Evolutionary conservation across 2,888 invertebrate species (phyloP), one percentile per base, ranked within the genome.

Genomic region (Megamerina dolium): DNA sequence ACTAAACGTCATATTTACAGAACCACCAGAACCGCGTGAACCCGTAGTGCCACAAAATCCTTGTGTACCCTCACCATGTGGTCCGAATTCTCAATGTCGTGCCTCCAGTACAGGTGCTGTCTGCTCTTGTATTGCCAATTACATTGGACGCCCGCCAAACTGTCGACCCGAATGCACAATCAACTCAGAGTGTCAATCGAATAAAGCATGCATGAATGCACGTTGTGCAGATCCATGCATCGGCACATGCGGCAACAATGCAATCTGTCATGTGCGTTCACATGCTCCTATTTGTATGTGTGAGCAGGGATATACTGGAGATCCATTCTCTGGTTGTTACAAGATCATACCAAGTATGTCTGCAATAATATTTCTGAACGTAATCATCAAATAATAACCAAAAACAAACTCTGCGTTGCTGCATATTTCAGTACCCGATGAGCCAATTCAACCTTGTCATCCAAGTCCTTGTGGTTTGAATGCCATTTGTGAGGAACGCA

Each of bases 381-480:
- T 41, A 38, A n/a, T n/a, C n/a, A n/a, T n/a, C n/a, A n/a, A n/a
- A n/a, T n/a, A n/a, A n/a, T n/a, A n/a, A n/a, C n/a, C n/a, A n/a
- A n/a, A n/a, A n/a, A n/a, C n/a, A n/a, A n/a, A n/a, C n/a, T n/a
- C n/a, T n/a, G n/a, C n/a, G n/a, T n/a, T n/a, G n/a, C n/a, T n/a
- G n/a, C n/a, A n/a, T n/a, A n/a, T 47, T 55, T 19, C 53, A 77
- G 77, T 68, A 57, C 69, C 73, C 18, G 60, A 72, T 42, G 76
- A 76, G 64, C 65, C 66, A 41, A 67, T 73, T 30, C 63, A 72
- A 53, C 80, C 80, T 26, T 83, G 83, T 60, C 73, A 74, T 52
- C 81, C 82, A 37, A 79, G 80, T 48, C 82, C 82, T 3, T 85
- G 83, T 57, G 83, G 83, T 14, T 71, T 79, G 16, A 82, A 82